These are phyloP conservation scores for Sminthurides aquaticus DNA, from an alignment of 2,888 invertebrate genomes.

Conservation along the genomic window DNA sequence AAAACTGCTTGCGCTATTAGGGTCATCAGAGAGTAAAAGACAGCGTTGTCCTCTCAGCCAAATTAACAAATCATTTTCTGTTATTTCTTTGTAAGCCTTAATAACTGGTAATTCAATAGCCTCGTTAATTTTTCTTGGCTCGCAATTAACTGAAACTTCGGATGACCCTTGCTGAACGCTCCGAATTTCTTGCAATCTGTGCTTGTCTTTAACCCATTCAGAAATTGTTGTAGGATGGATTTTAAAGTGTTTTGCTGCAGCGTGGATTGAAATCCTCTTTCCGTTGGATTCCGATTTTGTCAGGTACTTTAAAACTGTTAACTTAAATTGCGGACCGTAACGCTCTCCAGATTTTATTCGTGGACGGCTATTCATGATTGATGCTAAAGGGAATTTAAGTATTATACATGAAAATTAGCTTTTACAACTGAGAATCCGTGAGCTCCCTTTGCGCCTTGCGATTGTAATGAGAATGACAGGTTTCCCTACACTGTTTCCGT, in stretches of 20 bases:
- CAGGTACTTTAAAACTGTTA: constrained; percentile 34
- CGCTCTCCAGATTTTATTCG: constrained; percentile 26
- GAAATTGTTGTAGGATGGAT: constrained; percentile 38
- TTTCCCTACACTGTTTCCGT: too few species aligned
- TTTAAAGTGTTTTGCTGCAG: constrained; percentile 34
- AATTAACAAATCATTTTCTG: too few species aligned
- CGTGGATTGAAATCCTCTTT: constrained; percentile 15
- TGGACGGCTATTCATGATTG: constrained; percentile 12
- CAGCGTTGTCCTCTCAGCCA: not conserved
- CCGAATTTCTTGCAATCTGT: constrained; percentile 27
- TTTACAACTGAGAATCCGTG: too few species aligned
- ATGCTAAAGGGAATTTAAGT: too few species aligned
- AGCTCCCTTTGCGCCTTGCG: too few species aligned
- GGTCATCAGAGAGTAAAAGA: too few species aligned
- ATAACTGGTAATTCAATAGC: not conserved
- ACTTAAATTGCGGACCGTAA: constrained; percentile 36
- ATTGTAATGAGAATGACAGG: too few species aligned
- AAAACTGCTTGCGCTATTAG: too few species aligned
- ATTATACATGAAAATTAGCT: too few species aligned
- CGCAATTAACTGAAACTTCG: not conserved
- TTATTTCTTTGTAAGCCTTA: too few species aligned
- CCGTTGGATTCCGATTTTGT: not conserved
- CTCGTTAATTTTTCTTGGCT: not conserved
- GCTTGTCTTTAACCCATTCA: constrained; percentile 33
- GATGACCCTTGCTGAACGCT: too few species aligned